These are phyloP conservation scores for Tachina lurida DNA, from an alignment of 2,888 invertebrate genomes.

Conservation along the genomic window DNA sequence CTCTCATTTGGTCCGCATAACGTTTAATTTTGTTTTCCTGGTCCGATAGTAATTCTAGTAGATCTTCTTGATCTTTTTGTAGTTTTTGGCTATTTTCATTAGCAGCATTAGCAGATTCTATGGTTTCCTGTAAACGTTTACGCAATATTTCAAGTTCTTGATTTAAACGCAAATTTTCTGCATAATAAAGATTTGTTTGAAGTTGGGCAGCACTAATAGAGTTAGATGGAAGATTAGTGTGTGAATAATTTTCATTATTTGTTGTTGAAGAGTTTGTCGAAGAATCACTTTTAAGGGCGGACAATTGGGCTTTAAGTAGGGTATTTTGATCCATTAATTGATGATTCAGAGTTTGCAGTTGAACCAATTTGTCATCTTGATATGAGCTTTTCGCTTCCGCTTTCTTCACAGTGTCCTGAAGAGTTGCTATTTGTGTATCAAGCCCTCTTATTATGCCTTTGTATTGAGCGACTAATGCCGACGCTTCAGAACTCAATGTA, in stretches of 20 bases:
- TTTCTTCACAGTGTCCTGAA: slow-evolving; percentile 77
- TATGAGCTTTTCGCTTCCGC: slow-evolving; percentile 76
- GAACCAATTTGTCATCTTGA: slow-evolving; percentile 85
- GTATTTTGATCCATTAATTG: slow-evolving; percentile 94
- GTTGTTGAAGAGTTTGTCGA: slow-evolving; percentile 72
- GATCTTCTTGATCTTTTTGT: slow-evolving; percentile 95
- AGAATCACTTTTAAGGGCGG: slow-evolving; percentile 79
- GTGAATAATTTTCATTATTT: slow-evolving; percentile 50
- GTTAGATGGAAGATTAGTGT: slow-evolving; percentile 12
- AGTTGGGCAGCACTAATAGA: slow-evolving; percentile 76
- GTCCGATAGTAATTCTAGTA: slow-evolving; percentile 94
- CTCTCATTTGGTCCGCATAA: slow-evolving; percentile 85
- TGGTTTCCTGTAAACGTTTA: slow-evolving; percentile 76
- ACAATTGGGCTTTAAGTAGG: slow-evolving; percentile 89
- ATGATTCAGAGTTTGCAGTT: slow-evolving; percentile 88
- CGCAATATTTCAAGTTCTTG: slow-evolving; percentile 79
- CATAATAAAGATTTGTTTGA: slow-evolving; percentile 79
- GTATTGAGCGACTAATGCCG: slow-evolving; percentile 86
- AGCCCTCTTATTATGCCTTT: slow-evolving; percentile 96
- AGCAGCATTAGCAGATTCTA: slow-evolving; percentile 75
- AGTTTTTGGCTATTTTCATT: slow-evolving; percentile 86
- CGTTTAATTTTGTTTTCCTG: slow-evolving; percentile 89
- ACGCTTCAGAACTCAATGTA: slow-evolving; percentile 82
- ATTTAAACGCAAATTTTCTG: slow-evolving; percentile 81
- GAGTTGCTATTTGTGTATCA: slow-evolving; percentile 86